phyloP scores from a whole-genome alignment of 2,888 invertebrate species.

The Portevinia maculata region DNA sequence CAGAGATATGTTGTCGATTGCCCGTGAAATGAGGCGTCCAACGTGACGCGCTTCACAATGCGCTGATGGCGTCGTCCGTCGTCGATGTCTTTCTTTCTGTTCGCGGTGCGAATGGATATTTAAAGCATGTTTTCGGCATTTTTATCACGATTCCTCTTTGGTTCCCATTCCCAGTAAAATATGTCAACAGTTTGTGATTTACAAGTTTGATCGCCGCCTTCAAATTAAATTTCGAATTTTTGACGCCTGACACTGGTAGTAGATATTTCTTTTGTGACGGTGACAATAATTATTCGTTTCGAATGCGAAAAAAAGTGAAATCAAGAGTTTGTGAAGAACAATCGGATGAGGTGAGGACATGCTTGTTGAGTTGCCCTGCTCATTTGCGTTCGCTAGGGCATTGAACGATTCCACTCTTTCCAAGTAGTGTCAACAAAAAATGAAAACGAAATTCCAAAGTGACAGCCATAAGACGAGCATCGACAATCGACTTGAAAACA shows the following conservation, averaged over 20 bases:
- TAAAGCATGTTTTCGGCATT: constrained; percentile 52
- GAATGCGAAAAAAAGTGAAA: constrained; percentile 39
- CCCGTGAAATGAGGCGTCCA: constrained; percentile 61
- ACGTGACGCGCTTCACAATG: constrained; percentile 67
- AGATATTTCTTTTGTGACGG: not conserved
- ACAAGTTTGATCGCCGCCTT: constrained; percentile 58
- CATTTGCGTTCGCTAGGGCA: constrained; percentile 24
- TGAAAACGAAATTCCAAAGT: constrained; percentile 16
- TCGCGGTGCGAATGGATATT: constrained; percentile 28
- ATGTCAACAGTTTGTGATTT: constrained; percentile 54
- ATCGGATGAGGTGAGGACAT: not conserved
- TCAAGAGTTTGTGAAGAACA: constrained; percentile 35
- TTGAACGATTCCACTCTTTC: constrained; percentile 55
- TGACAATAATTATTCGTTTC: constrained; percentile 7
- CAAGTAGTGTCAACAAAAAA: constrained; percentile 47
- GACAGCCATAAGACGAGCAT: constrained; percentile 5
- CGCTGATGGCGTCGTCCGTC: constrained; percentile 19
- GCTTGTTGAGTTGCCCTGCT: not conserved
- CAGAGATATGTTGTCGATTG: constrained; percentile 59
- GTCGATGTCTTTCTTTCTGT: constrained; percentile 4
- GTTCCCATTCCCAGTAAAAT: constrained; percentile 16
- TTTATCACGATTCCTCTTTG: constrained; percentile 44
- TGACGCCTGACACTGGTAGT: constrained; percentile 38
- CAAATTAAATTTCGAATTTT: constrained; percentile 58
- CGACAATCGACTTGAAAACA: constrained; percentile 33